Conservation (phyloP, 2,797 vertebrate species). For the Danio kyathit region DNA sequence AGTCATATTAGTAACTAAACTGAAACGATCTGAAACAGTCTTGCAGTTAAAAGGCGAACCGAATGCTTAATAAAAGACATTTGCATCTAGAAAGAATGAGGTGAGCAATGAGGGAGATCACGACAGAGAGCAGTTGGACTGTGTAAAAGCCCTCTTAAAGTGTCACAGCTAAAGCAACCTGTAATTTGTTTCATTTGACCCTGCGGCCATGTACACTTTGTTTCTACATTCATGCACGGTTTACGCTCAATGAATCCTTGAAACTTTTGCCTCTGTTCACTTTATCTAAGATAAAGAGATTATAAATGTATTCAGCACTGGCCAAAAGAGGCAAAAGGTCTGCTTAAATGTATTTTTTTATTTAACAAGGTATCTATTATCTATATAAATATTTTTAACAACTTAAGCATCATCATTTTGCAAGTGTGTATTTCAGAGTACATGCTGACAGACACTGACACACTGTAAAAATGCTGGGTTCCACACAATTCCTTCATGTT, state of each 20-base stretch:
- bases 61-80: background rate
- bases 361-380: too few species aligned
- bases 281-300: too few species aligned
- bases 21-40: background rate
- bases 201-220: slow-evolving; percentile 32
- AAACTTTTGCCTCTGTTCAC: slow-evolving; percentile 7
- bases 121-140: slow-evolving; percentile 34
- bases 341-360: too few species aligned
- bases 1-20: background rate
- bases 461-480: too few species aligned
- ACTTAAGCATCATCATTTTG: too few species aligned
- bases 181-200: slow-evolving; percentile 55
- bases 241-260: slow-evolving; percentile 26
- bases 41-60: background rate
- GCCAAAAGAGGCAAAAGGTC: too few species aligned
- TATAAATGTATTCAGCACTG: too few species aligned
- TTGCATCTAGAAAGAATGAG: slow-evolving; percentile 28
- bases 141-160: slow-evolving; percentile 40
- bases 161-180: slow-evolving; percentile 43
- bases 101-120: slow-evolving; percentile 17
- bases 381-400: too few species aligned
- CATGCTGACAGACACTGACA: too few species aligned
- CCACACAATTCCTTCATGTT: too few species aligned
- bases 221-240: slow-evolving; percentile 6
- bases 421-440: too few species aligned